Evolutionary conservation across 2,113 vertebrate genomes (phyloP), one percentile per base, ranked within the genome.

Genomic region (Lagenorhynchus albirostris): DNA sequence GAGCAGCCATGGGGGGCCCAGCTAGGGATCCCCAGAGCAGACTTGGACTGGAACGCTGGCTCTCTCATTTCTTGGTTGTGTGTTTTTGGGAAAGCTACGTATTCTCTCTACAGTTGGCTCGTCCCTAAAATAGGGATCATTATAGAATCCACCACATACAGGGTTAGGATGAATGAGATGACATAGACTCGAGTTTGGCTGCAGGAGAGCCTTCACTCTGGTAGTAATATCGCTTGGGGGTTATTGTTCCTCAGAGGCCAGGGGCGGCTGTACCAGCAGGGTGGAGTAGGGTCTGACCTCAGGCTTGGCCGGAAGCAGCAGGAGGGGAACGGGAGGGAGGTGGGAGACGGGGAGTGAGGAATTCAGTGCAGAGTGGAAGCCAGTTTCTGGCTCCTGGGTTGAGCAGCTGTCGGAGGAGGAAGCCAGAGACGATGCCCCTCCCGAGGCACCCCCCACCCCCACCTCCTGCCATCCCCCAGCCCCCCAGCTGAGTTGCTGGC

Each of bases 211-310:
- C 60, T 93, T 53, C 20, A 8, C 44, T 53, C 58, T 26, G 31
- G 65, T 18, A 4, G 5, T 20, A 6, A 29, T 12, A 21, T 29
- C 25, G 8, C 5, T 23, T 31, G 33, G 68, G 33, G 25, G 1
- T 76, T 65, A 29, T 1, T 13, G 33, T 5, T 47, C 53, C 6
- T 62, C n/a, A 17, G 62, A 47, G 70, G 23, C 1, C 6, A 17
- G 20, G 21, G 17, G 5, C n/a, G 3, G 68, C 68, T 50, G 41
- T 2, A 1, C 33, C 38, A 53, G 70, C 21, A 23, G 60, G 31
- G 41, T 26, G 33, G 31, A 3, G 20, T 68, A 17, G 31, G 4
- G 23, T 10, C 0, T 0, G 47, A 53, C 31, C 1, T 15, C 26
- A 7, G 73, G 33, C 21, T 73, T 14, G 41, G 50, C 13, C 29